Conservation (phyloP, 2,888 invertebrate species). For the Bombylius major region DNA sequence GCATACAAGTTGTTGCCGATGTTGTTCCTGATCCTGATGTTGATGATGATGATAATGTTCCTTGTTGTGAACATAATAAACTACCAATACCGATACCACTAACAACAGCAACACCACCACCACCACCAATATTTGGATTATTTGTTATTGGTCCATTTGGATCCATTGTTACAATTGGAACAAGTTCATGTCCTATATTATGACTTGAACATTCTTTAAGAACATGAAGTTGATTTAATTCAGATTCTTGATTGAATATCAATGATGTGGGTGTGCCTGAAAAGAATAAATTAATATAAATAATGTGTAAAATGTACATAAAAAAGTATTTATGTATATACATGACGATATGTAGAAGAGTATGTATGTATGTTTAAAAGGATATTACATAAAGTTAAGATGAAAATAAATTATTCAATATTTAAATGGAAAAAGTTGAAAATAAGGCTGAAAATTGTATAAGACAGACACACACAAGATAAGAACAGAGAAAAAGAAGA, state of each 20-base stretch:
- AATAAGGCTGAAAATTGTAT: too few relatives aligned
- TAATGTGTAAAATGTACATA: not conserved
- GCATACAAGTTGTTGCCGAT: conserved; percentile 12
- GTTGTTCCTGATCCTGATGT: conserved; percentile 13
- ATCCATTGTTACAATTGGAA: conserved; percentile 36
- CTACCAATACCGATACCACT: not conserved
- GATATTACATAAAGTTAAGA: too few relatives aligned
- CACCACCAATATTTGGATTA: too few relatives aligned
- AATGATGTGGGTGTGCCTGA: conserved; percentile 42
- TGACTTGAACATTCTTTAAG: conserved; percentile 34
- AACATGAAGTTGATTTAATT: conserved; percentile 28
- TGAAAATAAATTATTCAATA: too few relatives aligned
- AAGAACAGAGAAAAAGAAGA: too few relatives aligned
- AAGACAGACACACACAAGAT: too few relatives aligned
- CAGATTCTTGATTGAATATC: conserved; percentile 26
- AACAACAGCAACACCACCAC: not conserved
- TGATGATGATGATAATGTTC: conserved; percentile 14
- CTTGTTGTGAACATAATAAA: not conserved
- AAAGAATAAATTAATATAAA: conserved; percentile 1
- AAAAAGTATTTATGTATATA: not conserved
- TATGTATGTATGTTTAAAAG: too few relatives aligned
- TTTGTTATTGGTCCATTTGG: conserved; percentile 22
- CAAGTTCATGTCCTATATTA: conserved; percentile 30
- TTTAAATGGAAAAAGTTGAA: too few relatives aligned
- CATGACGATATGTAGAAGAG: not conserved